Conservation (phyloP, 2,797 vertebrate genomes). For the Falco concolor region DNA sequence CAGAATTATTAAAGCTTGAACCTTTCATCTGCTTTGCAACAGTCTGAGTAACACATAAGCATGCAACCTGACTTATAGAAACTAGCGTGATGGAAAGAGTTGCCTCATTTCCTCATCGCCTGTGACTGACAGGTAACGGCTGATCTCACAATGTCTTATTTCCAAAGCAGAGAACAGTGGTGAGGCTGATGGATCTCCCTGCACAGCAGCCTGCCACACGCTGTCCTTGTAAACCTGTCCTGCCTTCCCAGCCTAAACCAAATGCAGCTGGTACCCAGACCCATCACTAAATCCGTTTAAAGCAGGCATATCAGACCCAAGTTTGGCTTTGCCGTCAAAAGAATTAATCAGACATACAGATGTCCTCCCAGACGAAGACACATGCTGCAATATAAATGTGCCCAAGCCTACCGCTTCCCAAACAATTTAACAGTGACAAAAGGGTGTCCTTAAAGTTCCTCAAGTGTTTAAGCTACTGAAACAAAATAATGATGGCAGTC, state of each 20-base stretch:
- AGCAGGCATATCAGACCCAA: accelerated
- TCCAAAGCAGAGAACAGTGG: accelerated
- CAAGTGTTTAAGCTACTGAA: background rate
- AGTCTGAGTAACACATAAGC: accelerated
- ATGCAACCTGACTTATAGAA: background rate
- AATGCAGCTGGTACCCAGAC: background rate
- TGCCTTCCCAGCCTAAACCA: background rate
- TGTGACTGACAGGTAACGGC: accelerated
- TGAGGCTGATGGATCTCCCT: accelerated
- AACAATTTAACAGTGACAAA: background rate
- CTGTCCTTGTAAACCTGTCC: accelerated
- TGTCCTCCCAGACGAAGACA: background rate
- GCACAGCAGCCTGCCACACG: background rate
- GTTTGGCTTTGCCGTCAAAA: background rate
- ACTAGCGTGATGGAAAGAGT: accelerated
- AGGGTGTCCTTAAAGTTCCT: background rate
- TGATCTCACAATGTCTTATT: accelerated
- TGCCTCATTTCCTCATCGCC: background rate
- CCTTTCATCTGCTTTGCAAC: background rate
- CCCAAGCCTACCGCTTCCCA: background rate
- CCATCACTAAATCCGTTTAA: accelerated
- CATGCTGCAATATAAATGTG: accelerated
- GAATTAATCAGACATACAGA: accelerated
- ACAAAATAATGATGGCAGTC: background rate
- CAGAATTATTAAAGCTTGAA: background rate